Base-by-base conservation (phyloP, 2,113 vertebrate species). In the Salvator merianae region DNA sequence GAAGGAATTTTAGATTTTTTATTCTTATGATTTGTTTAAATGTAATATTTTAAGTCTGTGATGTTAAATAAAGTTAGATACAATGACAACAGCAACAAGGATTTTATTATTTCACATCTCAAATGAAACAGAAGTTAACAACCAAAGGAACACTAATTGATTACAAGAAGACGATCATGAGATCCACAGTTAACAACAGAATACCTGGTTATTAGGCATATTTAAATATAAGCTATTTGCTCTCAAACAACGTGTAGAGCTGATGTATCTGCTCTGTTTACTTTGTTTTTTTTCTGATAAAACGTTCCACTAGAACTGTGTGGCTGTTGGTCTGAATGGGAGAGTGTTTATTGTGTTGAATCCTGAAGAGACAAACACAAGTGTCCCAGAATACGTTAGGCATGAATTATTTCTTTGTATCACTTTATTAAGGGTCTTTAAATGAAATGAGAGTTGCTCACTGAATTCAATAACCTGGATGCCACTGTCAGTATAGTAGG, bases 371-470 rank as follows among this genome's bases (percentile, higher is more conserved):
- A 38, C 81, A 86, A 77, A 88, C 85, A 6, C 83, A 55, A 62
- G 72, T 89, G 79, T 79, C 1, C 4, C 63, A 32, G 71, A 93
- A 86, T 77, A 82, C 76, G 40, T 88, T 20, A 63, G 20, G 47
- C 81, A 78, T 88, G 73, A 90, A 85, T 92, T 88, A 88, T 85
- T 93, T 90, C 86, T 75, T 34, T 66, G 40, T 77, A 16, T 28
- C 32, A 38, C 2, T 87, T 91, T 84, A 87, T 70, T 38, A 88
- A 62, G 87, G 91, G 81, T 28, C 77, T 79, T 77, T 77, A 82
- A n/a, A 73, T 7, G 66, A 63, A 88, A 84, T 87, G 88, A 65
- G 40, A 81, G 34, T 81, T 32, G 82, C 83, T 91, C 75, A 65
- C 88, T 91, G 80, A 88, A 88, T 84, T 55, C 59, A 7, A 79